Base-by-base conservation (phyloP, 2,797 vertebrate species). In the Melanogrammus aeglefinus region DNA sequence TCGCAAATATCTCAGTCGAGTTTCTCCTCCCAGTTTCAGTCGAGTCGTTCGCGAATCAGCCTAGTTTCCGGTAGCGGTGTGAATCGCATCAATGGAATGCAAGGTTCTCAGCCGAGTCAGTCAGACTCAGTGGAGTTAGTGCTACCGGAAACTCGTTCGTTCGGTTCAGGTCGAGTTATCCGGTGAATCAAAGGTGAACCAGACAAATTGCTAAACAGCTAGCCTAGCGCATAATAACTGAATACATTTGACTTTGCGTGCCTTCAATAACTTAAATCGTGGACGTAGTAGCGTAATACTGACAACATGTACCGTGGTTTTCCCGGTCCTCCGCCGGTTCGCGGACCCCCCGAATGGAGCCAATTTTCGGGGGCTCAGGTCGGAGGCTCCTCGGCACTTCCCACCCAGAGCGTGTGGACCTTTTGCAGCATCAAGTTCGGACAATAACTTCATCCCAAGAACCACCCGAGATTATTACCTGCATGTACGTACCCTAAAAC, bases 251-350 rank as follows among this genome's bases (percentile, higher is more conserved):
- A 36, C 21, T 1, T 63, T 63, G 6, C 21, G 7, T 63, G 21
- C n/a, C n/a, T 63, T 51, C 4, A 51, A 51, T 18, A 6, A 18
- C 47, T 51, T 21, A n/a, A 3, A 51, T 21, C 16, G 47, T 51
- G 47, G 47, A 14, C 18, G 47, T 21, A 3, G 12, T 16, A 44
- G 41, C 4, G 12, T 44, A 2, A 44, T 44, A 7, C 14, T 0
- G 16, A 47, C 8, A 71, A 4, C 41, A 93, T 93, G 91, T 91
- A 86, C 79, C 86, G 79, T 35, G 76, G 79, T 44, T 80, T 78
- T 73, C 72, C 74, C 78, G 2, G 63, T 6, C 21, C 57, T 2
- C 77, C 74, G 0, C 81, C 57, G 0, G 18, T 33, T 21, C 78
- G 41, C 0, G 81, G 74, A 1, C 73, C 82, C n/a, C 24, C 78